Percentiles rank a stretch among this genome's conserved stretches.
Evolutionary conservation across 2,113 vertebrate species (phyloP).

Genomic region (Indri indri): DNA sequence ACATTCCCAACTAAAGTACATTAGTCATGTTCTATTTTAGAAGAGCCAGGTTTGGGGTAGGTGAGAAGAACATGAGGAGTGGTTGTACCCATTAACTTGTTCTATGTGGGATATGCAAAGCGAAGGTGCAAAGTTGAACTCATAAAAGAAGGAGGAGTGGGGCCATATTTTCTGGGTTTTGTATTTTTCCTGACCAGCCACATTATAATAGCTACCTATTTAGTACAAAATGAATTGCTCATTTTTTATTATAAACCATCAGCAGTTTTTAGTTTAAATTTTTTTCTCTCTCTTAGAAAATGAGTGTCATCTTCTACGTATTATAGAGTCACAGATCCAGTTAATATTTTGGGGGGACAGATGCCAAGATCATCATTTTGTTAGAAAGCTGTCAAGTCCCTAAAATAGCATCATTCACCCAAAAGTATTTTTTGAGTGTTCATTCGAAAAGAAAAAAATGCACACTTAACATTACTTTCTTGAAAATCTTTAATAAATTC

Average conservation of each 20-base stretch:
- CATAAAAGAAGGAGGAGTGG: neutral
- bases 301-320: neutral
- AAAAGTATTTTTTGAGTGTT: neutral
- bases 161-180: neutral
- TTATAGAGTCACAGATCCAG: neutral
- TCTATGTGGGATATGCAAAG: neutral
- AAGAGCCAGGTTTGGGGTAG: neutral
- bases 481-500: neutral
- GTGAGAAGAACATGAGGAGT: neutral
- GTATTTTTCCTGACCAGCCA: neutral
- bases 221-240: neutral
- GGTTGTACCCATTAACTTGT: neutral
- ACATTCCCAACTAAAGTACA: neutral
- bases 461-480: neutral
- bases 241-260: slow-evolving; percentile 20
- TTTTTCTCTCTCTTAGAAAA: neutral
- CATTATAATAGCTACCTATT: neutral
- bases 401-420: neutral
- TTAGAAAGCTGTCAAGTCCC: neutral
- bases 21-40: slow-evolving; percentile 23
- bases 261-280: neutral
- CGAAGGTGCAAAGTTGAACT: neutral
- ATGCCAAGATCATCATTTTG: neutral
- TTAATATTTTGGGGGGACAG: neutral
- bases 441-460: neutral